Evolutionary conservation across 2,888 invertebrate species (phyloP).

Genomic region (Cremastinae sp.): DNA sequence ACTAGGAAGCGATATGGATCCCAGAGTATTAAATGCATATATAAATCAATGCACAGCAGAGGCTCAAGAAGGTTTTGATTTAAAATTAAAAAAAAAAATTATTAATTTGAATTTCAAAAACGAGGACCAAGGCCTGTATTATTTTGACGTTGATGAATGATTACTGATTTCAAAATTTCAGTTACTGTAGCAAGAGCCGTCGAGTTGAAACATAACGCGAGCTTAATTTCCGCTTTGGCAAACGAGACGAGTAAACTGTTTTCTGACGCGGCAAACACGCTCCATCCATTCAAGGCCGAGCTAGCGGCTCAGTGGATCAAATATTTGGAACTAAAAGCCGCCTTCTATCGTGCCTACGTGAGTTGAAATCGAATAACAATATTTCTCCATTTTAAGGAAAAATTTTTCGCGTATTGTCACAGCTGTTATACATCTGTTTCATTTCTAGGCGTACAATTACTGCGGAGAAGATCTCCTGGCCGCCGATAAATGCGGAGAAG

Average conservation of each 20-base stretch:
- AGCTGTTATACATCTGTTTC: slow-evolving; percentile 16
- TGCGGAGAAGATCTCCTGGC: slow-evolving; percentile 83
- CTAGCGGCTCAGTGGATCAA: slow-evolving; percentile 83
- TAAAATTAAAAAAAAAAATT: no score
- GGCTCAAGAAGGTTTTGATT: slow-evolving; percentile 82
- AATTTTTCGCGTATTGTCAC: slow-evolving; percentile 7
- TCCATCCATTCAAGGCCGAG: slow-evolving; percentile 81
- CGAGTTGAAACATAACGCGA: slow-evolving; percentile 83
- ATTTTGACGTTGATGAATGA: no score
- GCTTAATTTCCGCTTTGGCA: slow-evolving; percentile 83
- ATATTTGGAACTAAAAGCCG: slow-evolving; percentile 83
- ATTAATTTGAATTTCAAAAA: no score
- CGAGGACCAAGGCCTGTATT: no score
- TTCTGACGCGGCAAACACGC: slow-evolving; percentile 81
- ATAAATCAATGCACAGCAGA: slow-evolving; percentile 84
- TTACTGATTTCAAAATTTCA: no score
- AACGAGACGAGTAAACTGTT: slow-evolving; percentile 84
- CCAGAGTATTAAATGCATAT: slow-evolving; percentile 83
- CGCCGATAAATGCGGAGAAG: slow-evolving; percentile 85
- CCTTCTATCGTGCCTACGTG: slow-evolving; percentile 84
- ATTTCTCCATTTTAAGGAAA: not conserved
- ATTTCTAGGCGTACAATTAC: slow-evolving; percentile 83
- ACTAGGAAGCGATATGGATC: slow-evolving; percentile 82
- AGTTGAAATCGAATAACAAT: slow-evolving; percentile 64
- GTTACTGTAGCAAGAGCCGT: slow-evolving; percentile 85